A percentile compares a stretch with the other conserved stretches of the same genome.
Conservation (phyloP, 2,888 invertebrate species). For the Orthonevra nobilis region DNA sequence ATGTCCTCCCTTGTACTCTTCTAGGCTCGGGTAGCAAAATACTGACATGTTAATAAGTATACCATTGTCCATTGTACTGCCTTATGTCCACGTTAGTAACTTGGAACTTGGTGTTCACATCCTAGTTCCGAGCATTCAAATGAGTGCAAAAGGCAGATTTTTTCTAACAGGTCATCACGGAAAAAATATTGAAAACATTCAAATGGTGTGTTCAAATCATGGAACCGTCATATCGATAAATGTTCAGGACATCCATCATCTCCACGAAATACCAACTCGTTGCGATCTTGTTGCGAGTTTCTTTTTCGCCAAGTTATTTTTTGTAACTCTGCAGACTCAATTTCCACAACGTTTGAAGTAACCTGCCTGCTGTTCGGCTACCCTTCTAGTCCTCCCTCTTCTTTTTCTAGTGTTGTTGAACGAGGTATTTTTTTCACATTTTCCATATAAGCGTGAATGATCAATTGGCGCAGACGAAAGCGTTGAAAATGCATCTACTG, state of each 20-base stretch:
- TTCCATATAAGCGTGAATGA: neutral
- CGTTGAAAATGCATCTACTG: too few species aligned
- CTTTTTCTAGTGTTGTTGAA: constrained; percentile 6
- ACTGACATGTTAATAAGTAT: too few species aligned
- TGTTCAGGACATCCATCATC: constrained; percentile 4
- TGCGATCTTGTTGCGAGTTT: too few species aligned
- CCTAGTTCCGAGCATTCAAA: neutral
- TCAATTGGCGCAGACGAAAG: neutral
- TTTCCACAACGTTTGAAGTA: neutral
- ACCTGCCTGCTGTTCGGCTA: neutral
- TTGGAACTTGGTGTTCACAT: constrained; percentile 8
- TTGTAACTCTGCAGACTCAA: constrained; percentile 18
- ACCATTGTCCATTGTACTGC: too few species aligned
- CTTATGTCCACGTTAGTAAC: neutral
- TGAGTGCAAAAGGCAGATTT: constrained; percentile 5
- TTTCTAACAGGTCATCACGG: neutral
- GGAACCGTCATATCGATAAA: too few species aligned
- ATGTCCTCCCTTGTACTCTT: too few species aligned
- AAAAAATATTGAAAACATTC: constrained; percentile 14
- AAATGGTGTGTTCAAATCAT: constrained; percentile 17
- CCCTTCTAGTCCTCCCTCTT: neutral
- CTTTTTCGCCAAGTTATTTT: too few species aligned
- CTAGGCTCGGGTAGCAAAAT: constrained; percentile 14
- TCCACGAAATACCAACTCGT: constrained; percentile 12
- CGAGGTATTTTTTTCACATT: constrained; percentile 9